Conservation (phyloP, 2,797 vertebrate genomes). For the Phataginus tricuspis region DNA sequence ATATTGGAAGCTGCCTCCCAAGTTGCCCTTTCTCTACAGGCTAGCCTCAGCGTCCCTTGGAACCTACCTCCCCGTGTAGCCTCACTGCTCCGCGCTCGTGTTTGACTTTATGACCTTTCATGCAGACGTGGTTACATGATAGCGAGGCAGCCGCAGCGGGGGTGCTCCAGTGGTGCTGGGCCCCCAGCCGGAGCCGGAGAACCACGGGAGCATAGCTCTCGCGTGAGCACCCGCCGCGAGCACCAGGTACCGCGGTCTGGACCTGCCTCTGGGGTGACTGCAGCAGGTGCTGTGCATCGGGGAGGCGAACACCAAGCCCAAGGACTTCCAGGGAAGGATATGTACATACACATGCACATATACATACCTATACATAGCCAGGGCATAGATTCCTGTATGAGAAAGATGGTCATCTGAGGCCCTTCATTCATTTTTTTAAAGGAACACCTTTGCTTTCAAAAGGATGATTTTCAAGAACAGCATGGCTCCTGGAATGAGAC, state of each 20-base stretch:
- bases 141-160: neutral
- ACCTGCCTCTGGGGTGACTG: no score
- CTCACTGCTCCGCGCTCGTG: neutral
- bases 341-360: no score
- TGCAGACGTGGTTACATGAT: neutral
- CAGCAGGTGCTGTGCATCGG: no score
- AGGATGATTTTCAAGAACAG: neutral
- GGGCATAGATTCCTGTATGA: no score
- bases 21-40: neutral
- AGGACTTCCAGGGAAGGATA: no score
- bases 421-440: neutral
- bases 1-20: neutral
- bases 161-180: neutral
- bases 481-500: rapidly evolving
- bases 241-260: no score
- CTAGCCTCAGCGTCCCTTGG: no score
- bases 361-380: no score
- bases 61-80: neutral
- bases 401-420: neutral
- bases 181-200: neutral
- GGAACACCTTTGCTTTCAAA: neutral
- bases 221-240: no score
- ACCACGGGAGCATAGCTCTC: no score
- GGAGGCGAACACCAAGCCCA: no score
- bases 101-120: neutral